Conservation (phyloP, 2,888 invertebrate genomes). For the Deilephila porcellus region DNA sequence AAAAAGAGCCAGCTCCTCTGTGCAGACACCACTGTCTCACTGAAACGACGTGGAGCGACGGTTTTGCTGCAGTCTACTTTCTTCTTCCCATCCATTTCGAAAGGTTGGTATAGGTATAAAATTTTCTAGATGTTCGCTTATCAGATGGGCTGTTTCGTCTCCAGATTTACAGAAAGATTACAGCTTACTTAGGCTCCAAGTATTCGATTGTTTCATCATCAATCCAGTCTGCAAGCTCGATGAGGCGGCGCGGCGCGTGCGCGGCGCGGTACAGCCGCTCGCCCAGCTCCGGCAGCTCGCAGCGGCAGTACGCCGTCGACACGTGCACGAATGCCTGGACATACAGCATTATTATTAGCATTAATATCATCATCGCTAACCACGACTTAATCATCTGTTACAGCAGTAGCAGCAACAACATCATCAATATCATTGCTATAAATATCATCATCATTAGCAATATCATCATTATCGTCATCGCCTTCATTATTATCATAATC, state of each 20-base stretch:
- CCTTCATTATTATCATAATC: not conserved
- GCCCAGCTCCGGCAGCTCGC: slow-evolving; percentile 90
- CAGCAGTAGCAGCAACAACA: no score
- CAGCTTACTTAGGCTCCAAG: slow-evolving; percentile 87
- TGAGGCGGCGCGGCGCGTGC: slow-evolving; percentile 86
- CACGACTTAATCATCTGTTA: not conserved
- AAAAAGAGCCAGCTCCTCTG: no score
- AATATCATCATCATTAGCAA: no score
- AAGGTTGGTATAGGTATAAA: no score
- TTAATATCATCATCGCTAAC: not conserved
- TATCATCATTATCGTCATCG: no score
- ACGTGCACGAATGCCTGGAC: slow-evolving; percentile 91
- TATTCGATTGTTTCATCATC: slow-evolving; percentile 86
- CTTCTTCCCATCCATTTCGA: no score
- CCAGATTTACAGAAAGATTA: no score
- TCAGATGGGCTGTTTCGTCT: no score
- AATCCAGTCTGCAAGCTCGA: slow-evolving; percentile 88
- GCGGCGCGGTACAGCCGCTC: slow-evolving; percentile 91
- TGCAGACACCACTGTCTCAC: no score
- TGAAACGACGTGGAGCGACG: no score
- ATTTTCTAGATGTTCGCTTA: no score
- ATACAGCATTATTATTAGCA: not conserved
- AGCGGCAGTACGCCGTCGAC: slow-evolving; percentile 97
- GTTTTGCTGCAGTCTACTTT: no score
- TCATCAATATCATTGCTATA: not conserved